Evolutionary conservation across 1,140 invertebrate genomes (phyloP), one percentile per base, ranked within the genome.

Genomic region (Cataglyphis hispanica): DNA sequence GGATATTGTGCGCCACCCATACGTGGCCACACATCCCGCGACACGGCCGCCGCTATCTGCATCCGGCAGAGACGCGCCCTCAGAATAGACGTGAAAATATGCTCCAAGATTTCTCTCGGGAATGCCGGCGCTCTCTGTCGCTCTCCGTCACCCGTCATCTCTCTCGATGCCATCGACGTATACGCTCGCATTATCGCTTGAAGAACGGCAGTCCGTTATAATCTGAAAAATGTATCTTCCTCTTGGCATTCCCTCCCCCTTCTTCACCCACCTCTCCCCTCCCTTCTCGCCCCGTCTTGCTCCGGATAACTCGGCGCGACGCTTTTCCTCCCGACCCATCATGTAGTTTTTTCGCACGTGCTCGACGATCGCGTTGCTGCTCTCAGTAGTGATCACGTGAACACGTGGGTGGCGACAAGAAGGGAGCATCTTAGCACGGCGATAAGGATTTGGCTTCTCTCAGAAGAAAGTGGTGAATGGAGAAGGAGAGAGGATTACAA

Each of bases 81-180:
- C 91, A 87, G 70, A 91, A 91, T 91, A 90, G 93, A 94, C 93
- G 91, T 93, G 92, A 94, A 95, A 94, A 95, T 94, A 95, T 95
- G 92, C 90, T 93, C 86, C 76, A 91, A 94, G 92, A 95, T 95
- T 95, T 95, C 94, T 95, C 94, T 86, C 88, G 93, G 94, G 93
- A 93, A 91, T 86, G 89, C 84, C 85, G 56, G 67, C 85, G 63
- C 69, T 80, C 53, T 61, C 87, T 75, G 10, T 86, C 40, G 3
- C 8, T 34, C 25, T 63, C 43, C 16, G 27, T 56, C 50, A n/a
- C 53, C 34, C 22, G 46, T 74, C 63, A 31, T 75, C 46, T 31
- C 60, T 85, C 58, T 74, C 40, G 67, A 37, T 69, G 78, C 40
- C 37, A 88, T 76, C 75, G 74, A 88, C 50, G 25, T 83, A 50